Conservation (phyloP, 2,113 vertebrate species). For the Atlantisia rogersi region DNA sequence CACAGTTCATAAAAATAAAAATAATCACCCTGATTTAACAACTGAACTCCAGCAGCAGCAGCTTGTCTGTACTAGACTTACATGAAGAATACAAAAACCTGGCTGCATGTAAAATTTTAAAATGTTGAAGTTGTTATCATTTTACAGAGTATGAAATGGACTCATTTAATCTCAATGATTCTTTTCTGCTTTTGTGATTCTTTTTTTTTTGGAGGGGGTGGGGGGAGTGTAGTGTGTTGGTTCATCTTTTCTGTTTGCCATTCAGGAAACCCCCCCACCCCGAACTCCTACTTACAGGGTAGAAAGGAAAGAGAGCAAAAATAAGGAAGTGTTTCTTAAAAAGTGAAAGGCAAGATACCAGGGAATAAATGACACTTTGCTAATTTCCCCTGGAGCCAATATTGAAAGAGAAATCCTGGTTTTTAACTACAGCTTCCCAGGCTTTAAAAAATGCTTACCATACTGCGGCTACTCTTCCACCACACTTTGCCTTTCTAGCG, state of each 20-base stretch:
- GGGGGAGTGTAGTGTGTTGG: neutral
- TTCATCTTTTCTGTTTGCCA: neutral
- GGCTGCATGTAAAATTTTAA: neutral
- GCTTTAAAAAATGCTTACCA: neutral
- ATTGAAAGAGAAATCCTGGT: neutral
- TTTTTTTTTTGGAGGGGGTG: neutral
- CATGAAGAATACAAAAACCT: neutral
- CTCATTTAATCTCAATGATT: neutral
- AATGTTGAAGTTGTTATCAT: neutral
- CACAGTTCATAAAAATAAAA: conserved; percentile 37
- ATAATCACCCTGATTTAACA: conserved; percentile 33
- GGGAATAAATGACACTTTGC: neutral
- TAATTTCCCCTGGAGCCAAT: neutral
- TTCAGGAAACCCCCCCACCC: neutral
- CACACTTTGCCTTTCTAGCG: neutral
- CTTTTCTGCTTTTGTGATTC: neutral
- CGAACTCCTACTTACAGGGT: neutral
- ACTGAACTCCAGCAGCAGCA: conserved; percentile 16
- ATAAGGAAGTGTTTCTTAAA: neutral
- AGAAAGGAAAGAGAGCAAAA: neutral
- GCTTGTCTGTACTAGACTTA: neutral
- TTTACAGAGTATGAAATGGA: neutral
- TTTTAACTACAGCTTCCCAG: neutral
- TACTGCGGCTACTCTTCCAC: neutral
- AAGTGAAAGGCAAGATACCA: neutral